Base-by-base conservation (phyloP, 2,888 invertebrate genomes). In the Latrodectus hesperus region DNA sequence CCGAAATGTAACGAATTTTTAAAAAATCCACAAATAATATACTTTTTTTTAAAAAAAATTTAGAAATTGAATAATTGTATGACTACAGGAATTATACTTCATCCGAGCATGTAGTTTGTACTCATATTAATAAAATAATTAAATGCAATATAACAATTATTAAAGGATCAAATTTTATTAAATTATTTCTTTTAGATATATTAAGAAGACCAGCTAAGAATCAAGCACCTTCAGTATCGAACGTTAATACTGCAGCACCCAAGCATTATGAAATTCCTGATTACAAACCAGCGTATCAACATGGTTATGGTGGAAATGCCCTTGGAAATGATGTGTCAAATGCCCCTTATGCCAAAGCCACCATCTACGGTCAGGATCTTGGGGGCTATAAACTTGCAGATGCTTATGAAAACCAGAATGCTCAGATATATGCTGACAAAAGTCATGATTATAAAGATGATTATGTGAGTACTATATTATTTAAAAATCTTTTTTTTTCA, bases 321-420 rank as follows among this genome's bases (percentile, higher is more conserved):
- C 14, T 86, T 12, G 60, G 53, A 22, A 64, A 70, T 6, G 85
- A 75, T 14, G 26, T 8, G 26, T n/a, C 68, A 1, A 10, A 49
- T 2, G 60, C 68, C 2, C 79, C 84, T 0, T 80, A 86, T n/a
- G 75, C 51, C 22, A 74, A 75, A 71, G 70, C 80, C 1, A 71
- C 70, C 0, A 72, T 84, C 10, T 84, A 84, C 49, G 84, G 84
- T 0, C 70, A 75, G 52, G 26, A 49, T 26, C 74, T 22, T 14
- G 84, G 84, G 16, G 85, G 85, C 52, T 80, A 86, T 52, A 86
- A 86, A 38, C 51, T 86, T 17, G 68, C 85, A 17, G 85, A 86
- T 55, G 65, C 76, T 6, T 86, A 86, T 60, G 80, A 75, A 51
- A 86, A 80, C 17, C 52, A 65, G 49, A 70, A 80, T 52, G 64